Evolutionary conservation across 2,888 invertebrate genomes (phyloP).

Genomic region (Drepana falcataria): DNA sequence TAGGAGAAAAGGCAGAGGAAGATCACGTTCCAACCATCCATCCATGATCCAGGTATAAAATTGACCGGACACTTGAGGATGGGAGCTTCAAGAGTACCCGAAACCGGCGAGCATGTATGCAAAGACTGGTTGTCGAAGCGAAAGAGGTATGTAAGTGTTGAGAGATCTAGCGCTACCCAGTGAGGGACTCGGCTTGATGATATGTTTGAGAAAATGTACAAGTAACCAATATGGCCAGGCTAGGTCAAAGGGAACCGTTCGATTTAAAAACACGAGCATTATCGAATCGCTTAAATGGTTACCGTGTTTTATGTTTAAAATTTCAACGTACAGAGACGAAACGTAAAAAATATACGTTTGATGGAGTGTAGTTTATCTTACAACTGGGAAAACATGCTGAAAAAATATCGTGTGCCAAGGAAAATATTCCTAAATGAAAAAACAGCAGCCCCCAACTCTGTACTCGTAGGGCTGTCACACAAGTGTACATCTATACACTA

Average conservation of each 20-base stretch:
- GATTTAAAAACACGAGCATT: slow-evolving; percentile 11
- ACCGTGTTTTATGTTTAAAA: slow-evolving; percentile 29
- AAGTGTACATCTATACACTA: not conserved
- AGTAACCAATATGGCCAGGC: not conserved
- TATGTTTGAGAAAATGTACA: too few species aligned
- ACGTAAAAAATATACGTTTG: slow-evolving; percentile 70
- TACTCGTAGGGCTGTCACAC: slow-evolving; percentile 46
- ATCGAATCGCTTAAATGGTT: slow-evolving; percentile 24
- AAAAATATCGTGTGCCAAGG: slow-evolving; percentile 75
- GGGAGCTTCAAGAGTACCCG: too few species aligned
- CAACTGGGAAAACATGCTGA: slow-evolving; percentile 74
- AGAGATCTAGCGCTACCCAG: too few species aligned
- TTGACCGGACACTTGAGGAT: too few species aligned
- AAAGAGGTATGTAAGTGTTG: too few species aligned
- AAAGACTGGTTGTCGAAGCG: too few species aligned
- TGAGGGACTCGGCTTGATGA: too few species aligned
- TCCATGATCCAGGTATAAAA: too few species aligned
- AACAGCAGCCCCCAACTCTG: slow-evolving; percentile 61
- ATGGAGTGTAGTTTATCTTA: slow-evolving; percentile 77
- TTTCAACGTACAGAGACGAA: slow-evolving; percentile 28
- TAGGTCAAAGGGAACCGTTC: not conserved
- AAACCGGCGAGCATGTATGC: too few species aligned
- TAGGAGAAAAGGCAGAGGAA: too few species aligned
- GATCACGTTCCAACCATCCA: too few species aligned
- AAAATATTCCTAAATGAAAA: slow-evolving; percentile 79